Conservation (phyloP, 2,797 vertebrate species). For the Merluccius polli region DNA sequence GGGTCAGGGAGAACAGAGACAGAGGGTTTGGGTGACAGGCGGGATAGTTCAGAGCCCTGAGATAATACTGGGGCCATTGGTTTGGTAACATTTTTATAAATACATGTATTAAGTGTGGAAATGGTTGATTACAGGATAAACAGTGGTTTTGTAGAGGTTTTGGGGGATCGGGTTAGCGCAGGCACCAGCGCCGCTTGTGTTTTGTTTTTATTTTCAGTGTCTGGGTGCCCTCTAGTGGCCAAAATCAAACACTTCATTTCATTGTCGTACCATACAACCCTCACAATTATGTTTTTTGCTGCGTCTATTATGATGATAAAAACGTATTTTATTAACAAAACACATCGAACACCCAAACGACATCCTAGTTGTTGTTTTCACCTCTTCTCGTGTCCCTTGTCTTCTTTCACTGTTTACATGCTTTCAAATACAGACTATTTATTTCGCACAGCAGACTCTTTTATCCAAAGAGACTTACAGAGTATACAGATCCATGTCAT, state of each 20-base stretch:
- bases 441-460: no score
- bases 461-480: neutral
- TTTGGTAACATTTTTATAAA: neutral
- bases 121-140: no score
- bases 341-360: no score
- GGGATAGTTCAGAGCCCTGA: neutral
- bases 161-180: neutral
- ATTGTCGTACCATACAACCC: neutral
- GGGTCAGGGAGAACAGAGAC: constrained; percentile 4
- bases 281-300: neutral
- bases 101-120: no score
- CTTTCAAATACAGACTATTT: no score
- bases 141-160: neutral
- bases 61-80: neutral
- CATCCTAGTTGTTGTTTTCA: neutral
- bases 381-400: neutral
- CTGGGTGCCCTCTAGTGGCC: constrained; percentile 49
- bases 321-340: neutral
- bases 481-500: neutral
- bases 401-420: no score
- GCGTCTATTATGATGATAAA: neutral
- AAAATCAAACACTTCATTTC: neutral
- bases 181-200: neutral
- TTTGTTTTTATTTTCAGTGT: neutral
- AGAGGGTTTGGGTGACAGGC: neutral